Base-by-base conservation (phyloP, 1,140 invertebrate genomes). In the Varroa destructor region DNA sequence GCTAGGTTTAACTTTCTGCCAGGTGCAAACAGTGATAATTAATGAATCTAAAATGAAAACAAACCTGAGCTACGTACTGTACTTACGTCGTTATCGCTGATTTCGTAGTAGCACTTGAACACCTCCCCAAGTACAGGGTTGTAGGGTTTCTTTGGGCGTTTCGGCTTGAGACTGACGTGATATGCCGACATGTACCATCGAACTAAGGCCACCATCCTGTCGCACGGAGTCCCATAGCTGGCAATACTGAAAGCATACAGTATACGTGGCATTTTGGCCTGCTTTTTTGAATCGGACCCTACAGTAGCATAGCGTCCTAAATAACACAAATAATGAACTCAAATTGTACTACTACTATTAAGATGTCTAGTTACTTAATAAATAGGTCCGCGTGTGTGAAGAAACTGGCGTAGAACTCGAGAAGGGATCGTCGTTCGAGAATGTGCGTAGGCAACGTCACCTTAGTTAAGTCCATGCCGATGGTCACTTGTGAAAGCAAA, bases 381-480 rank as follows among this genome's bases (percentile, higher is more conserved):
- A 99, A 93, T 76, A 97, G 85, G 81, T 97, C 91, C 0, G 93
- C 91, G 85, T 97, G 94, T 40, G 93, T 92, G 83, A 97, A 97
- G 78, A 95, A 97, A 83, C 97, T 93, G 12, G 93, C 90, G 78
- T 97, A 93, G 90, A 97, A 97, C 81, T 97, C 95, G 55, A 98
- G 82, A 55, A 98, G 84, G 1, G 94, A 97, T 74, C 94, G 84
- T 75, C 92, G 85, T 78, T 98, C 95, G 75, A 98, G 81, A 74
- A 97, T 96, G 78, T 96, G 96, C 12, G 91, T 93, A n/a, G 93
- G 93, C 72, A 97, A 80, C 51, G 91, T 91, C 72, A 97, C 93
- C 85, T 96, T 97, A 1, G 94, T 97, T 76, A 97, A 84, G 81
- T 97, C 94, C 94, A 97, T 97, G 64, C 94, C 94, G 77, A 97